Conservation (phyloP, 2,113 vertebrate genomes). For the Sander vitreus region DNA sequence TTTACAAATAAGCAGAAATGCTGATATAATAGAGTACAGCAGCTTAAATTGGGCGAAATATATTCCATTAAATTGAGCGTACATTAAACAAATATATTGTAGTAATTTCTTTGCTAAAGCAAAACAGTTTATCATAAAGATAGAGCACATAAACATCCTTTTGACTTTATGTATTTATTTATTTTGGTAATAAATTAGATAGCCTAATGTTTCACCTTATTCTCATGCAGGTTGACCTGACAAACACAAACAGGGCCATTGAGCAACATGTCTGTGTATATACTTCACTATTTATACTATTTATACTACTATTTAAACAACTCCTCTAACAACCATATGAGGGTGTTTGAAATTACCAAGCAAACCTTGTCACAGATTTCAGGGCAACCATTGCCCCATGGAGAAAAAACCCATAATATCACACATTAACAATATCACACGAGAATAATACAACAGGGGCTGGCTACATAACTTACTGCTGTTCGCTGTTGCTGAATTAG, state of each 20-base stretch:
- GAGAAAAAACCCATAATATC: neutral
- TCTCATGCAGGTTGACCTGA: neutral
- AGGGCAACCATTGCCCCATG: neutral
- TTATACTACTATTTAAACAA: too few species aligned
- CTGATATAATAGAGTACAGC: neutral
- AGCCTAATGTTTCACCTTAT: neutral
- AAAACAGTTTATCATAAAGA: neutral
- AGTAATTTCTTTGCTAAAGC: neutral
- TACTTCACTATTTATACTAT: slow-evolving; percentile 49
- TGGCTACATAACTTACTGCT: slow-evolving; percentile 44
- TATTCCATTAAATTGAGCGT: neutral
- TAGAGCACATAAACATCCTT: neutral
- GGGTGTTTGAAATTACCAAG: slow-evolving; percentile 33
- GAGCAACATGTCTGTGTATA: slow-evolving; percentile 38
- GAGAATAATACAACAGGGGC: neutral
- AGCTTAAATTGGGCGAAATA: neutral
- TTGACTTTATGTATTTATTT: neutral
- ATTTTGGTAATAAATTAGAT: neutral
- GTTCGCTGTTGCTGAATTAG: slow-evolving; percentile 31
- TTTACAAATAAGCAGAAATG: neutral
- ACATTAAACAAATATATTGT: neutral
- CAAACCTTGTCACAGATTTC: slow-evolving; percentile 23
- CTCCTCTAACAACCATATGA: slow-evolving; percentile 40
- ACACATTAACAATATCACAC: neutral
- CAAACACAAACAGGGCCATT: slow-evolving; percentile 22